These are phyloP conservation scores for Cremastobaeus sp. DNA, from an alignment of 2,888 invertebrate species.

Conservation along the genomic window DNA sequence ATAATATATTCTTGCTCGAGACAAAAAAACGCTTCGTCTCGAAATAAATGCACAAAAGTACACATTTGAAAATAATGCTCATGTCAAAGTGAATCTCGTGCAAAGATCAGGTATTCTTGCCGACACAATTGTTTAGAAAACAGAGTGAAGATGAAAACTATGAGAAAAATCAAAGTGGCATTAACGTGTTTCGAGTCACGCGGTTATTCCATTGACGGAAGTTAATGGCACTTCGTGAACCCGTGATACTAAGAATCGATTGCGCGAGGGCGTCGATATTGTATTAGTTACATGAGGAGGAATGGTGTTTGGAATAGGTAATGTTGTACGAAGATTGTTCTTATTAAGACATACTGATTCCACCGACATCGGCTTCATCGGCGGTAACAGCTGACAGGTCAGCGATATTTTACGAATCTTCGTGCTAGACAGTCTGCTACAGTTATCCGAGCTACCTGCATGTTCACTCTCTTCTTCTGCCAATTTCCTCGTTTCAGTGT, in stretches of 20 bases:
- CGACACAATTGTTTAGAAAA: slow-evolving; percentile 5
- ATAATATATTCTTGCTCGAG: slow-evolving; percentile 17
- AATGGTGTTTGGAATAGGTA: slow-evolving; percentile 81
- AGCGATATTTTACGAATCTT: slow-evolving; percentile 84
- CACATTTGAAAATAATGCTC: slow-evolving; percentile 57
- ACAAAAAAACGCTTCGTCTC: slow-evolving; percentile 22
- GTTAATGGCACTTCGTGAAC: slow-evolving; percentile 78
- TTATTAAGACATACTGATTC: slow-evolving; percentile 77
- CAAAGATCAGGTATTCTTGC: slow-evolving; percentile 29
- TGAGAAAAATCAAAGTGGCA: slow-evolving; percentile 2
- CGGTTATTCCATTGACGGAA: slow-evolving; percentile 67
- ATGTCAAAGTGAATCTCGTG: slow-evolving; percentile 49
- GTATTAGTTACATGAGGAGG: slow-evolving; percentile 85
- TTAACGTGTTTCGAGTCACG: slow-evolving; percentile 30
- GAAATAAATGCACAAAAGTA: slow-evolving; percentile 46
- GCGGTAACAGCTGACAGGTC: slow-evolving; percentile 82
- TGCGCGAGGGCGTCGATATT: slow-evolving; percentile 80
- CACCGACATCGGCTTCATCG: slow-evolving; percentile 61
- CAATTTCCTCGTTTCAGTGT: slow-evolving; percentile 72
- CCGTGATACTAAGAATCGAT: slow-evolving; percentile 78
- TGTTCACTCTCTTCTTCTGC: slow-evolving; percentile 70
- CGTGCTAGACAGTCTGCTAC: slow-evolving; percentile 73
- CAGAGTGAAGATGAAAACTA: background rate
- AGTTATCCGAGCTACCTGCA: slow-evolving; percentile 70
- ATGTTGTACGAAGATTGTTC: slow-evolving; percentile 83